phyloP scores from a whole-genome alignment of 2,113 vertebrate genomes.

The Dasypus novemcinctus region DNA sequence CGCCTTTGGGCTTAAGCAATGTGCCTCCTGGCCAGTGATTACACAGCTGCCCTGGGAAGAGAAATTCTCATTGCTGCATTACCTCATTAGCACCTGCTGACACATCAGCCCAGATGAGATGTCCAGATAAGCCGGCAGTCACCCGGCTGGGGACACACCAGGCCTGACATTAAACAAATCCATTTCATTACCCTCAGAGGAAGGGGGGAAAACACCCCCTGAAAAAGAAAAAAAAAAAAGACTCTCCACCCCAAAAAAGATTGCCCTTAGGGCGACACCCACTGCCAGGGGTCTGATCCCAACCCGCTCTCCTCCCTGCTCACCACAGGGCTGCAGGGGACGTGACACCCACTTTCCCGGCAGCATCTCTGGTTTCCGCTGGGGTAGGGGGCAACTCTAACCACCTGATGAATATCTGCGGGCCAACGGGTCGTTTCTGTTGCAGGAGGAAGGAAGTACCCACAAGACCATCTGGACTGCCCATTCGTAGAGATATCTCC shows the following conservation, averaged over 20 bases:
- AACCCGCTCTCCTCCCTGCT: not conserved
- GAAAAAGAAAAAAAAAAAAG: not conserved
- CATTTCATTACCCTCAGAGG: not conserved
- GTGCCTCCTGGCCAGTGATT: not conserved
- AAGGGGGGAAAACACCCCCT: not conserved
- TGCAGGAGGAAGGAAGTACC: slow-evolving; percentile 47
- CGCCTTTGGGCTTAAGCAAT: not conserved
- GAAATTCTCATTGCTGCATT: not conserved
- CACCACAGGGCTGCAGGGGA: too few species aligned
- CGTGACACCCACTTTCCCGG: not conserved
- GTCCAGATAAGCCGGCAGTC: slow-evolving; percentile 33
- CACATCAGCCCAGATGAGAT: slow-evolving; percentile 21
- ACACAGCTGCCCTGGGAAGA: not conserved
- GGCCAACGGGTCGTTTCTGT: slow-evolving; percentile 33
- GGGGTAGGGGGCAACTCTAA: not conserved
- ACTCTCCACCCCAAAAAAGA: not conserved
- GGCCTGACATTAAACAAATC: not conserved
- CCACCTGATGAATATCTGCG: not conserved
- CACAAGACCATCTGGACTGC: not conserved
- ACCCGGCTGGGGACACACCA: not conserved
- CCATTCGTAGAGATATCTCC: not conserved
- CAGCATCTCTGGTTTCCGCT: not conserved
- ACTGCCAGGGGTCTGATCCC: not conserved
- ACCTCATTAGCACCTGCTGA: not conserved
- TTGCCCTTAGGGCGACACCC: not conserved